phyloP scores from a whole-genome alignment of 2,113 vertebrate genomes.

The Brachionichthys hirsutus region DNA sequence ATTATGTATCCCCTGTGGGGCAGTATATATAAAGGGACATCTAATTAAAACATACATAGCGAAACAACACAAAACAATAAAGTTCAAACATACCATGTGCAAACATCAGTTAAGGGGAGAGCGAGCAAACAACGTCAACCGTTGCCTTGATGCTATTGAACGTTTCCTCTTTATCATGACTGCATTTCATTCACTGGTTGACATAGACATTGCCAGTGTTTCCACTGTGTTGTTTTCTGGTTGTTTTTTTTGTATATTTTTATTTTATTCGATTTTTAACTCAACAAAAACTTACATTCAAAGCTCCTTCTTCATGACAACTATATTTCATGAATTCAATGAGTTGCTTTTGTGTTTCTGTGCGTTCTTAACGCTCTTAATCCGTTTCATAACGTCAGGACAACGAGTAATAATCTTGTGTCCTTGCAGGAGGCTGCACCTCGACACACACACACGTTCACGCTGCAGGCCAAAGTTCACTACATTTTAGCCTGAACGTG shows the following conservation, averaged over 20 bases:
- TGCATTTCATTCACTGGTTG: constrained; percentile 15
- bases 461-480: no score
- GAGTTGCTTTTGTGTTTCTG: constrained; percentile 7
- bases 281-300: constrained; percentile 4
- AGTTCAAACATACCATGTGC: no score
- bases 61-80: background rate
- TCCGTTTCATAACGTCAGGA: constrained; percentile 57
- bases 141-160: constrained; percentile 11
- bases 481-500: no score
- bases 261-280: constrained; percentile 3
- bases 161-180: background rate
- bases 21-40: background rate
- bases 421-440: constrained; percentile 35
- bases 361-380: constrained; percentile 54
- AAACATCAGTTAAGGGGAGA: no score
- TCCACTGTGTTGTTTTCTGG: constrained; percentile 12
- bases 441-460: background rate
- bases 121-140: background rate
- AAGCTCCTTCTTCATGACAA: background rate
- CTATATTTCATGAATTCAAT: background rate
- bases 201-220: background rate
- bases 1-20: no score
- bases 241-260: background rate
- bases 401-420: constrained; percentile 49
- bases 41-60: no score